Percentiles rank a stretch among this genome's conserved stretches.
phyloP scores from a whole-genome alignment of 1,140 invertebrate species.

The Temnothorax curvispinosus region DNA sequence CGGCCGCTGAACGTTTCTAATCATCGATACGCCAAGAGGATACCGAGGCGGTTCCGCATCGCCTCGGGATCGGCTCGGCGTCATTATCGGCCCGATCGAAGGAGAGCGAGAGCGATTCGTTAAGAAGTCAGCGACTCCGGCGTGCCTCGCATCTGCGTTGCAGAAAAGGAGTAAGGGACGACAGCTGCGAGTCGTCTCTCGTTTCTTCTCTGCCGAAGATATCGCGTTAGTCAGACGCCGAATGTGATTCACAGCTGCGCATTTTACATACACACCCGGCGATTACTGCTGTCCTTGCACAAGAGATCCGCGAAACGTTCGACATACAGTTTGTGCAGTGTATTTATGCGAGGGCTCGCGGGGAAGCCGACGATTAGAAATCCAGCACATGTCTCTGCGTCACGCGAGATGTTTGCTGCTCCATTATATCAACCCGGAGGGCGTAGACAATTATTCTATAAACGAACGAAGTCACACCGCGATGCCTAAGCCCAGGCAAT shows the following conservation, averaged over 20 bases:
- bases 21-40: constrained; percentile 15
- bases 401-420: background rate
- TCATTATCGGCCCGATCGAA: constrained; percentile 37
- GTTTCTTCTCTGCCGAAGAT: background rate
- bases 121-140: constrained; percentile 34
- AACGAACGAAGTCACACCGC: no score
- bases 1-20: constrained; percentile 15
- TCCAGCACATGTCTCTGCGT: background rate
- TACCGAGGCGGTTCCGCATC: background rate
- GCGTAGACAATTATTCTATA: background rate
- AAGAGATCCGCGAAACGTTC: background rate
- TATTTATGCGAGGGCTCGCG: background rate
- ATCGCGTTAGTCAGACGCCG: constrained; percentile 31
- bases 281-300: constrained; percentile 31
- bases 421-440: background rate
- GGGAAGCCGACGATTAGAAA: constrained; percentile 17
- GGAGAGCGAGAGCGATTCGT: constrained; percentile 28
- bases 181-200: constrained; percentile 4
- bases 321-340: background rate
- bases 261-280: background rate
- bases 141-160: background rate
- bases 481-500: background rate
- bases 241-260: constrained; percentile 40
- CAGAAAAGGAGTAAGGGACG: background rate
- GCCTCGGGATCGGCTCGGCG: background rate